phyloP scores from a whole-genome alignment of 2,888 invertebrate species.

The Dynastes grantii region DNA sequence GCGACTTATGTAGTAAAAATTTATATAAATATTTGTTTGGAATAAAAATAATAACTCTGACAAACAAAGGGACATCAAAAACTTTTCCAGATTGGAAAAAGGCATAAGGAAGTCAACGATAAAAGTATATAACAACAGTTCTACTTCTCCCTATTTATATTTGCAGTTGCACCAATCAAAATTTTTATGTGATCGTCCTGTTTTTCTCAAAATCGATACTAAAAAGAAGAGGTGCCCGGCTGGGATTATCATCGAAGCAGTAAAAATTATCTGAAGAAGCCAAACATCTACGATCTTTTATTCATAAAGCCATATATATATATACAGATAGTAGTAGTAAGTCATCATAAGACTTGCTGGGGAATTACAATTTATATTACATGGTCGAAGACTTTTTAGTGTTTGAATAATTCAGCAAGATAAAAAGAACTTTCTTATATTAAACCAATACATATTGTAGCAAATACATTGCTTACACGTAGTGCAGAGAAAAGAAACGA shows the following conservation, averaged over 20 bases:
- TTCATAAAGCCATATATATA: constrained; percentile 22
- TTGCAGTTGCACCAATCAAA: constrained; percentile 44
- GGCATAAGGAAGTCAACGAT: not conserved
- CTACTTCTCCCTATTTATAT: constrained; percentile 5
- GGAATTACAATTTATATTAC: constrained; percentile 37
- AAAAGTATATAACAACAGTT: constrained; percentile 1
- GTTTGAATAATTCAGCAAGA: constrained; percentile 2
- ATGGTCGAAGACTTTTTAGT: not conserved
- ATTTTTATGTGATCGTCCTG: constrained; percentile 30
- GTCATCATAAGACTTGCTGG: constrained; percentile 27
- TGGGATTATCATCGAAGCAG: constrained; percentile 22
- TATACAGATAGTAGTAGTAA: not conserved
- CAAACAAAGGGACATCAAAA: constrained; percentile 1
- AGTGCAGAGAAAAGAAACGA: too few species aligned
- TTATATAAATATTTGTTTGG: not conserved
- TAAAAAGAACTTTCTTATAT: not conserved
- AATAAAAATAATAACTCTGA: not conserved
- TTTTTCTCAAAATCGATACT: not conserved
- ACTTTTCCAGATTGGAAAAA: not conserved
- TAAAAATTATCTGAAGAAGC: constrained; percentile 36
- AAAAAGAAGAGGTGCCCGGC: not conserved
- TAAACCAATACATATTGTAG: too few species aligned
- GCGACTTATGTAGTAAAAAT: too few species aligned
- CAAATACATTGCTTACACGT: too few species aligned
- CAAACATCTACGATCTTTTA: constrained; percentile 43